Evolutionary conservation across 2,113 vertebrate species (phyloP).

Genomic region (Raja brachyura): DNA sequence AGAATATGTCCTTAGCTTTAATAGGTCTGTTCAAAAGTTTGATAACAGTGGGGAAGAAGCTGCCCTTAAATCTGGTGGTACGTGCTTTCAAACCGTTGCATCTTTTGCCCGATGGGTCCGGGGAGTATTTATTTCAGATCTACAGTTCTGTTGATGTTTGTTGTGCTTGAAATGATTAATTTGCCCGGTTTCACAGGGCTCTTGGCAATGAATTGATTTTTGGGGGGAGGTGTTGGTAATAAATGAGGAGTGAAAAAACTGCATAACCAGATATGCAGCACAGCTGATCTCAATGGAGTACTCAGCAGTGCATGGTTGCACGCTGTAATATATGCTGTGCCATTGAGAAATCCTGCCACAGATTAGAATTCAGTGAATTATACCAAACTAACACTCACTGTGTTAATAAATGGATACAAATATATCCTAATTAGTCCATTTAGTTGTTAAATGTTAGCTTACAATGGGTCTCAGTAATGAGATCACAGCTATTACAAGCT

Average conservation of each 20-base stretch:
- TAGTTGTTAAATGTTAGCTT: slow-evolving; percentile 38
- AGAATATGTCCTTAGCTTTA: no score
- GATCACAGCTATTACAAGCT: slow-evolving; percentile 15
- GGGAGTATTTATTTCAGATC: background rate
- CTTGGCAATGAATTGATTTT: no score
- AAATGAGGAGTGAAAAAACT: no score
- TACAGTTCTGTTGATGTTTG: background rate
- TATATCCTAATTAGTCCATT: slow-evolving; percentile 36
- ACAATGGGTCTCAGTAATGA: background rate
- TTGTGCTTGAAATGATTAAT: background rate
- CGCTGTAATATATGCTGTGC: background rate
- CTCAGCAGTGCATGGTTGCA: background rate
- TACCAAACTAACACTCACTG: slow-evolving; percentile 26
- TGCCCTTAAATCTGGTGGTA: no score
- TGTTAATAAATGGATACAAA: slow-evolving; percentile 33
- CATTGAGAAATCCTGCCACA: slow-evolving; percentile 7
- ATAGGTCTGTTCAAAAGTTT: no score
- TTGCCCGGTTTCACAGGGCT: background rate
- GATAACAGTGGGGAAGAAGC: no score
- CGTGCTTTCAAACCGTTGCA: no score
- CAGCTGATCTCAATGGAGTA: background rate
- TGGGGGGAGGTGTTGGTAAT: no score
- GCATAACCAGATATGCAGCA: background rate
- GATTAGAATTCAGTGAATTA: slow-evolving; percentile 32
- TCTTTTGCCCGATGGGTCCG: no score